phyloP scores from a whole-genome alignment of 2,113 vertebrate genomes.

The Callipepla squamata region DNA sequence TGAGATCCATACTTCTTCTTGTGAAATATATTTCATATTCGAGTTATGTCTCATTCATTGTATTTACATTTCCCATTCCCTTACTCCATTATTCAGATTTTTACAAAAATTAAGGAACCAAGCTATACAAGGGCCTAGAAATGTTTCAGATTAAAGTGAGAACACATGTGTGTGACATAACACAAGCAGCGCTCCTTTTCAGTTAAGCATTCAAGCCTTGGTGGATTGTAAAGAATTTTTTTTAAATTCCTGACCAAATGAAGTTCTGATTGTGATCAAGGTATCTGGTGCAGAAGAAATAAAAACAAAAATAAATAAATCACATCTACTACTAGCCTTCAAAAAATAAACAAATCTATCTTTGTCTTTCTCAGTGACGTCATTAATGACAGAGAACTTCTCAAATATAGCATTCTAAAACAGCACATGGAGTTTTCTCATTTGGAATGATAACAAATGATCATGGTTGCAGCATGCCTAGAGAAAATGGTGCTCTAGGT shows the following conservation, averaged over 20 bases:
- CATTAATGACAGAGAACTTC: neutral
- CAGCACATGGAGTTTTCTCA: neutral
- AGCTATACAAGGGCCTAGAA: neutral
- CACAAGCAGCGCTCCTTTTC: neutral
- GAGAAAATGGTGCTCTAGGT: neutral
- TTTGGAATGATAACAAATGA: neutral
- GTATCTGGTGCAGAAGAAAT: neutral
- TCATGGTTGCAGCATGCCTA: neutral
- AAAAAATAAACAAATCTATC: neutral
- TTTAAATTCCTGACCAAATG: neutral
- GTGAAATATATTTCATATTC: neutral
- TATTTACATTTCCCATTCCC: neutral
- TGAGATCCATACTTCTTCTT: constrained; percentile 33
- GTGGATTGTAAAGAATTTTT: neutral
- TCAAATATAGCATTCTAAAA: neutral
- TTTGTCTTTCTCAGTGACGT: neutral
- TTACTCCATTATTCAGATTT: neutral
- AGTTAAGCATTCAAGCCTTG: neutral
- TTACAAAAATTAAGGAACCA: neutral
- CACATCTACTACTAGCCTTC: neutral
- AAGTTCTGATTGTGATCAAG: neutral
- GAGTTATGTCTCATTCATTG: too few relatives aligned
- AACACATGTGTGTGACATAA: neutral
- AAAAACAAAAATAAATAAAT: neutral
- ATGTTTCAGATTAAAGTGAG: neutral